Base-by-base conservation (phyloP, 2,797 vertebrate species). In the Hydrophis major region DNA sequence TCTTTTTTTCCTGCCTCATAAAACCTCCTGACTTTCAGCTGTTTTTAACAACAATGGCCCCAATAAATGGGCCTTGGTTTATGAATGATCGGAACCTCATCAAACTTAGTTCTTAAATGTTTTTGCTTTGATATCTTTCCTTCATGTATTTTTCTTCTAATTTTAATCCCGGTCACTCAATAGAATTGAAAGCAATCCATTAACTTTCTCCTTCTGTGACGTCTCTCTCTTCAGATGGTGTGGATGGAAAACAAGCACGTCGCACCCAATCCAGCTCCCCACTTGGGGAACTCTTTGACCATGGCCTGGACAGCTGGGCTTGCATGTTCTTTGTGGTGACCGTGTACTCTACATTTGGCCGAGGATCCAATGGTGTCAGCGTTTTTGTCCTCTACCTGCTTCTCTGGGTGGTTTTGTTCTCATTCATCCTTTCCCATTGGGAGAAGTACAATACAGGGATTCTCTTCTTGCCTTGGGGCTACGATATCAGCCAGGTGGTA, bases 371-470 rank as follows among this genome's bases (percentile, higher is more conserved):
- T 0, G 99, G 99, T 0, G 99, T 99, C 96, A 97, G 97, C 32
- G 99, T 99, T 96, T 96, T 96, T 89, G 98, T 98, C 0, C 98
- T 99, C 92, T 99, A 99, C 96, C 98, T 98, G 95, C 98, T 99
- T 94, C 97, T 99, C 1, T 99, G 99, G 99, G 98, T 99, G 96
- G 99, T 99, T 95, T 97, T 99, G 94, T 99, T 99, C 96, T 99
- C 99, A 50, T 99, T 99, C 97, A 99, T 99, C 96, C 97, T 99
- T 86, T 99, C 99, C 86, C 99, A 99, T 96, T 99, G 99, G 99
- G 99, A 99, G 98, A 99, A 99, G 94, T 99, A 99, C 94, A 99
- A 99, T 98, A 99, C 99, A 0, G 99, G 99, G 5, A 98, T 99
- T 96, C 98, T 99, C 96, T 99, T 99, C 96, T 98, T 99, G 96